phyloP scores from a whole-genome alignment of 2,113 vertebrate genomes.

The Corythoichthys haematopterus region DNA sequence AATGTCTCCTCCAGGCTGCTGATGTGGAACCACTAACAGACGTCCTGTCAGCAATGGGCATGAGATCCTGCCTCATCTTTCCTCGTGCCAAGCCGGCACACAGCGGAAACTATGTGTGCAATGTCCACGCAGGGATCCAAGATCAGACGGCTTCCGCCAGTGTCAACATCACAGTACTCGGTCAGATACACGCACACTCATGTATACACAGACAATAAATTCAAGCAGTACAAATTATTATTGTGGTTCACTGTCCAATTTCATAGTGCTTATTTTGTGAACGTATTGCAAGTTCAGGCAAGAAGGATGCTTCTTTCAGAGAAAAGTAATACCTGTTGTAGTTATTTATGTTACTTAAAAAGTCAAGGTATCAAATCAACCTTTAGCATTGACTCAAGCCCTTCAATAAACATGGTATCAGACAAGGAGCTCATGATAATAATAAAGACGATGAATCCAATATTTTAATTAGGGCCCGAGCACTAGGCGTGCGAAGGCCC shows the following conservation, averaged over 20 bases:
- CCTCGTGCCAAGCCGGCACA: conserved; percentile 69
- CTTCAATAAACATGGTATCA: conserved; percentile 20
- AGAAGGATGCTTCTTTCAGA: conserved; percentile 26
- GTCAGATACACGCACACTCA: conserved; percentile 60
- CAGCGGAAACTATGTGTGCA: conserved; percentile 83
- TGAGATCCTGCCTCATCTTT: conserved; percentile 83
- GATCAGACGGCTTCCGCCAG: conserved; percentile 69
- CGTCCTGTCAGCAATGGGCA: conserved; percentile 63
- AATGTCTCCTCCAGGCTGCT: conserved; percentile 55
- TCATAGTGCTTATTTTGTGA: conserved; percentile 38
- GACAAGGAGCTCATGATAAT: neutral
- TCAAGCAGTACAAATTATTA: conserved; percentile 59
- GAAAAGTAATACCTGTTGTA: conserved; percentile 37
- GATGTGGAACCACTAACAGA: conserved; percentile 71
- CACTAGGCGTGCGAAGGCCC: too few species aligned
- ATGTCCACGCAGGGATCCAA: conserved; percentile 69
- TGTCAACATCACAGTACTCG: conserved; percentile 81
- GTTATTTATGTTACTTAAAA: conserved; percentile 47
- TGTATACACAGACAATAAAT: conserved; percentile 12
- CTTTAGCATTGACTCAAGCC: conserved; percentile 12
- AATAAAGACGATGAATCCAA: too few species aligned
- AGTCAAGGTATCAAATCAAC: conserved; percentile 39
- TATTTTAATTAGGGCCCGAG: too few species aligned
- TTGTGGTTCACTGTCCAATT: conserved; percentile 31
- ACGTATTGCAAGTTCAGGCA: conserved; percentile 13